Evolutionary conservation across 2,888 invertebrate genomes (phyloP).

Genomic region (Noctuana brunneofusca): DNA sequence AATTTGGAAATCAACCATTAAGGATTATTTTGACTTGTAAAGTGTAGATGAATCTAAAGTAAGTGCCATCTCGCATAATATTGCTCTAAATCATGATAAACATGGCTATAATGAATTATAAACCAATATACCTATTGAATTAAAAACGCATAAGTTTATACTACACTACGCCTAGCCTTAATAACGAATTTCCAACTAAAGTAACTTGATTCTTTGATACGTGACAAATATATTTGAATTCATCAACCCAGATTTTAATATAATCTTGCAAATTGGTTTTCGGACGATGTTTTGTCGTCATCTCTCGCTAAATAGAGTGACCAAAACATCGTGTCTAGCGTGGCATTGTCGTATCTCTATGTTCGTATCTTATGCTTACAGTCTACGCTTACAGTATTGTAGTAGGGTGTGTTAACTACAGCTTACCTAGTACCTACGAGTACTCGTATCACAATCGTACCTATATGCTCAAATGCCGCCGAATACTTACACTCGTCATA

Average conservation of each 20-base stretch:
- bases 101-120: too few species aligned
- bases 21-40: too few species aligned
- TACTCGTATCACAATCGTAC: background rate
- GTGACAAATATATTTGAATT: conserved; percentile 35
- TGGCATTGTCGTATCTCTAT: conserved; percentile 8
- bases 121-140: too few species aligned
- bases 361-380: background rate
- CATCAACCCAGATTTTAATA: conserved; percentile 16
- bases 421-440: background rate
- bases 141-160: too few species aligned
- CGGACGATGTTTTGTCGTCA: conserved; percentile 6
- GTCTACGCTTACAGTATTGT: too few species aligned
- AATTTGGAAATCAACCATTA: too few species aligned
- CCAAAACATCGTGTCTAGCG: conserved; percentile 16
- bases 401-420: conserved; percentile 9
- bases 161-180: background rate
- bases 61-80: too few species aligned
- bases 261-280: conserved; percentile 15
- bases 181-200: background rate
- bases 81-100: too few species aligned
- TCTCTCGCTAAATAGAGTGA: conserved; percentile 16
- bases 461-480: background rate
- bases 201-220: background rate
- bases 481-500: background rate
- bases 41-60: too few species aligned